Base-by-base conservation (phyloP, 2,888 invertebrate species). In the Drosophila buzzatii region DNA sequence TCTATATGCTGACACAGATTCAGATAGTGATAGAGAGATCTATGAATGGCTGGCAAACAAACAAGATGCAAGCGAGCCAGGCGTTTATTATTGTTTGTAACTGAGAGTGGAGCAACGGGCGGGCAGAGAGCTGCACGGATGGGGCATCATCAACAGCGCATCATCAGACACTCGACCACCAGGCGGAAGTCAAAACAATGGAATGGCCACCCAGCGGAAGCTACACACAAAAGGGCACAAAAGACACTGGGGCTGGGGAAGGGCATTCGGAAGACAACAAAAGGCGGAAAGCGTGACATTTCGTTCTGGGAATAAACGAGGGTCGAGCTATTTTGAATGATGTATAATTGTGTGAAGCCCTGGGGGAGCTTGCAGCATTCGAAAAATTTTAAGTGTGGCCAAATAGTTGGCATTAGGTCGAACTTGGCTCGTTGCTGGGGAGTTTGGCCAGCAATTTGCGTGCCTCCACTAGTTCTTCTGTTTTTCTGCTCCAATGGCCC, bases 61-160 rank as follows among this genome's bases (percentile, higher is more conserved):
- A 82, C 82, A 73, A 78, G 73, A 69, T 74, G 86, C 78, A 78
- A 56, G 51, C 59, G 70, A 65, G 64, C 44, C 57, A 51, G 68
- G 68, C 76, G 85, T 85, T 82, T 85, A 82, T 85, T 88, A 85
- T 88, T 82, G 81, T 88, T 85, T 85, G 89, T 66, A 74, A 76
- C 52, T 80, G 73, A 49, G 69, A 73, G 49, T 78, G 75, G 53
- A 80, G 73, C 79, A 33, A 16, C 49, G 68, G 68, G 49, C 47
- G 73, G 53, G 45, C 37, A 16, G 60, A 57, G 20, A 49, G 58
- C 27, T 5, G 7, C 39, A n/a, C 45, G 73, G 52, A 61, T 53
- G 47, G 59, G 59, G 47, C 67, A 79, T 67, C 75, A 70, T 64
- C 79, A 70, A 53, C 61, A 63, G 62, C 76, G 56, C 80, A 71